A percentile compares a stretch with the other conserved stretches of the same genome.
Conservation (phyloP, 1,140 invertebrate species). For the Stegodyphus dumicola region DNA sequence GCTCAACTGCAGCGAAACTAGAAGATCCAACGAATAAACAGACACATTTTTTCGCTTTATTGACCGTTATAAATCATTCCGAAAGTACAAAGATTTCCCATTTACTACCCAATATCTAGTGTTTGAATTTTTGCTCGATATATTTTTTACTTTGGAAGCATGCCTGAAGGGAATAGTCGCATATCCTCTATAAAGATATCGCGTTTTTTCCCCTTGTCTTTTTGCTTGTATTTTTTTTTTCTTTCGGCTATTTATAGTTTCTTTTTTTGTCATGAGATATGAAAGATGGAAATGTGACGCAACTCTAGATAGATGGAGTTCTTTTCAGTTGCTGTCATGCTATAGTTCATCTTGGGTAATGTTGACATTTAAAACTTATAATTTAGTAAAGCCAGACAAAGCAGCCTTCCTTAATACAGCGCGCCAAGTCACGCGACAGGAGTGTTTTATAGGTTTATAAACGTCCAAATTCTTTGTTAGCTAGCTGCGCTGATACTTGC, state of each 20-base stretch:
- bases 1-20: not conserved
- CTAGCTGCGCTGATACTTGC: too few species aligned
- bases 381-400: too few species aligned
- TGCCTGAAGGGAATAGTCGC: conserved; percentile 17
- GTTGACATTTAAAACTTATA: too few species aligned
- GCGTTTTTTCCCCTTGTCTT: not conserved
- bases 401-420: too few species aligned
- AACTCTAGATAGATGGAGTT: not conserved
- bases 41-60: conserved; percentile 30
- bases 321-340: too few species aligned
- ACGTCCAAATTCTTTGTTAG: too few species aligned
- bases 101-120: conserved; percentile 38
- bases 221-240: too few species aligned
- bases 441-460: too few species aligned
- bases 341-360: too few species aligned
- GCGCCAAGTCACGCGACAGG: too few species aligned
- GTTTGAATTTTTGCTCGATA: conserved; percentile 8
- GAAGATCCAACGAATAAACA: conserved; percentile 10
- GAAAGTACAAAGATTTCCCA: conserved; percentile 25
- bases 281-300: not conserved
- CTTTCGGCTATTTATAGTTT: not conserved
- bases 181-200: conserved; percentile 14
- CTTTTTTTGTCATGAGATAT: not conserved
- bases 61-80: conserved; percentile 30
- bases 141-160: not conserved